Evolutionary conservation across 1,140 invertebrate species (phyloP).

Genomic region (Leguminivora glycinivorella): DNA sequence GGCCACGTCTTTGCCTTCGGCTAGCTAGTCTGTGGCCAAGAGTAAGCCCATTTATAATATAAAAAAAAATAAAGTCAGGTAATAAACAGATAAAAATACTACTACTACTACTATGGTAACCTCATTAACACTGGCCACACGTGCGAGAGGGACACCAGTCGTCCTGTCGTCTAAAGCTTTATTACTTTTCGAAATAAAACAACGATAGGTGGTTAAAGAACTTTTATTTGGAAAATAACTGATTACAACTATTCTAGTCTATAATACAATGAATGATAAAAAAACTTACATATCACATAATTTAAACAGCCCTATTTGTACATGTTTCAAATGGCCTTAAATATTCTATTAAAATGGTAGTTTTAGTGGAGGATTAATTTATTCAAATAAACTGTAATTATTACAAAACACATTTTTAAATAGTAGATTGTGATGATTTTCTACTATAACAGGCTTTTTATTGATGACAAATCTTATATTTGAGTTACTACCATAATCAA

Average conservation of each 20-base stretch:
- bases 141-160: too few species aligned
- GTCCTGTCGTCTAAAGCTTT: too few species aligned
- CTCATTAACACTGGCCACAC: too few species aligned
- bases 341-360: neutral
- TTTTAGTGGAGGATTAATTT: neutral
- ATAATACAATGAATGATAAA: constrained; percentile 29
- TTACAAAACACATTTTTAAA: neutral
- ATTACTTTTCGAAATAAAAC: neutral
- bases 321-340: constrained; percentile 1
- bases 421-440: neutral
- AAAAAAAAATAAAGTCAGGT: too few species aligned
- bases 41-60: too few species aligned
- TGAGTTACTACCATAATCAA: neutral
- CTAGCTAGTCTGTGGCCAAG: too few species aligned
- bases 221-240: constrained; percentile 32
- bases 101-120: too few species aligned
- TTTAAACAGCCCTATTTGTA: constrained; percentile 33
- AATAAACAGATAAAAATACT: too few species aligned
- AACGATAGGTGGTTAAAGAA: constrained; percentile 18
- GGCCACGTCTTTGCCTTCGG: too few species aligned
- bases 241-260: constrained; percentile 28
- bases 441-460: neutral
- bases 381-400: neutral
- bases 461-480: neutral
- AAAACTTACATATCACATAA: constrained; percentile 29